A percentile compares a stretch with the other conserved stretches of the same genome.
phyloP scores from a whole-genome alignment of 2,113 vertebrate genomes.

The Patagioenas fasciata region DNA sequence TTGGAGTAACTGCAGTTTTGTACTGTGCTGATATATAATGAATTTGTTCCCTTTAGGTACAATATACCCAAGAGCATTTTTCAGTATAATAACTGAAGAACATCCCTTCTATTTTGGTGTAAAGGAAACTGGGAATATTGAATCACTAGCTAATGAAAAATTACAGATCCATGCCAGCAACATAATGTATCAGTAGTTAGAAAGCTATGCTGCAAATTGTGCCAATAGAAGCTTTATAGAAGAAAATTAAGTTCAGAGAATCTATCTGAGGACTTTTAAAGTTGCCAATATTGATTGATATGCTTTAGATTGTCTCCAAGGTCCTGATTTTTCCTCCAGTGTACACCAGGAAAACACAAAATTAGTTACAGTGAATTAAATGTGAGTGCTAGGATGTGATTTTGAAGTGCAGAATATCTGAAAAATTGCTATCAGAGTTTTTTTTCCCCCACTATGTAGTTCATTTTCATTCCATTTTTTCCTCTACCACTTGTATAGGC shows the following conservation, averaged over 20 bases:
- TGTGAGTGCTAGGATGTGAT: background rate
- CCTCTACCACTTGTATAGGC: background rate
- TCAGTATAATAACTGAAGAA: background rate
- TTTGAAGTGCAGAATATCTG: conserved; percentile 16
- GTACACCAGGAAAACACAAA: conserved; percentile 21
- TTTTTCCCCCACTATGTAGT: background rate
- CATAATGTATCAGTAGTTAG: background rate
- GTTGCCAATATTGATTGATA: conserved; percentile 50
- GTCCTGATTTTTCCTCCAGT: conserved; percentile 15
- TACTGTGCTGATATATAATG: background rate
- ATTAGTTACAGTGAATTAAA: conserved; percentile 54
- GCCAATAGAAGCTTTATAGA: conserved; percentile 16
- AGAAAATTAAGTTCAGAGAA: conserved; percentile 49
- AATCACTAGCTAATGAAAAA: conserved; percentile 38
- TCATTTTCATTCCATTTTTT: background rate
- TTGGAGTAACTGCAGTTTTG: background rate
- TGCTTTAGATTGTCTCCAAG: conserved; percentile 33
- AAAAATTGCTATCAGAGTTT: background rate
- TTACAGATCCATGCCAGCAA: conserved; percentile 18
- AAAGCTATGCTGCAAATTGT: conserved; percentile 2
- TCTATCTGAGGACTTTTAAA: conserved; percentile 25
- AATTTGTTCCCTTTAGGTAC: conserved; percentile 1
- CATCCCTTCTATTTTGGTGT: background rate
- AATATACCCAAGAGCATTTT: conserved; percentile 36
- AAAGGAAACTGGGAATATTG: conserved; percentile 24